These are phyloP conservation scores for Mya arenaria DNA, from an alignment of 1,140 invertebrate species.

Conservation along the genomic window DNA sequence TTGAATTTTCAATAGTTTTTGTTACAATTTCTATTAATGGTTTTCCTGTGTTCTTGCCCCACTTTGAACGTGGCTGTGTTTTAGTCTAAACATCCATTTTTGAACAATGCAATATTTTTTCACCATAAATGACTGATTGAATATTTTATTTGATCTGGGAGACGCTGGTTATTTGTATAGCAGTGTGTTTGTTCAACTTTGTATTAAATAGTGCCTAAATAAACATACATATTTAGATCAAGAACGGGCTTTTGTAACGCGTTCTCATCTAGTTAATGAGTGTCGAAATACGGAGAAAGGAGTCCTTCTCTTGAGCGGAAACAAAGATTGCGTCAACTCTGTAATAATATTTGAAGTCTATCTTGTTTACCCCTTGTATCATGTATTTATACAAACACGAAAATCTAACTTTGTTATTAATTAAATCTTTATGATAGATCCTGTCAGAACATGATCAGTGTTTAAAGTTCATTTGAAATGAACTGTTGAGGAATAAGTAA, in stretches of 20 bases:
- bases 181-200: slow-evolving; percentile 52
- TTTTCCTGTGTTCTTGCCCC: slow-evolving; percentile 31
- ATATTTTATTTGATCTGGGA: slow-evolving; percentile 51
- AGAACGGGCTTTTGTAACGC: slow-evolving; percentile 8
- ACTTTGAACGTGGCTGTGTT: slow-evolving; percentile 30
- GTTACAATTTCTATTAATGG: slow-evolving; percentile 49
- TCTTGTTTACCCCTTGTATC: no score
- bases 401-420: no score
- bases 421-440: no score
- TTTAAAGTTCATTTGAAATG: no score
- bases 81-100: slow-evolving; percentile 54
- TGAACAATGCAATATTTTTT: slow-evolving; percentile 54
- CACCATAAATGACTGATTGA: slow-evolving; percentile 58
- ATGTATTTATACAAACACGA: no score
- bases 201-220: slow-evolving; percentile 37
- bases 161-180: slow-evolving; percentile 49
- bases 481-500: no score
- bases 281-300: no score
- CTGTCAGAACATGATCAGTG: no score
- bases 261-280: slow-evolving; percentile 37
- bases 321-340: no score
- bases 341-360: no score
- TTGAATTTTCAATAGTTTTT: slow-evolving; percentile 55
- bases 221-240: slow-evolving; percentile 56
- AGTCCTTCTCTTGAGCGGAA: no score